A percentile compares a stretch with the other conserved stretches of the same genome.
These are phyloP conservation scores for Ammodytes marinus DNA, from an alignment of 2,113 vertebrate genomes.

Conservation along the genomic window DNA sequence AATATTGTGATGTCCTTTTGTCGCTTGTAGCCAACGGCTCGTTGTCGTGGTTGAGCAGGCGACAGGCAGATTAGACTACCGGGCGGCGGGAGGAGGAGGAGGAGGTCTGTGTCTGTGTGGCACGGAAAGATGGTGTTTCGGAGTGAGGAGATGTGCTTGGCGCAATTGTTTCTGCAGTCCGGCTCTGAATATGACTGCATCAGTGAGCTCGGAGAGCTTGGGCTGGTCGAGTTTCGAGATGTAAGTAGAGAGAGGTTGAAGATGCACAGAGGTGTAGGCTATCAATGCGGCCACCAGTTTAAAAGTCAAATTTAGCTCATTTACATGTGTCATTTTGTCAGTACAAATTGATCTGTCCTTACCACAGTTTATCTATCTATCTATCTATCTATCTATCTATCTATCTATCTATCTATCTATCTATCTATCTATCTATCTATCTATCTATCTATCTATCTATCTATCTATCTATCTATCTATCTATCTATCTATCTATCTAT, in stretches of 20 bases:
- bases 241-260: constrained; percentile 86
- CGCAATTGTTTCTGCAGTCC: constrained; percentile 96
- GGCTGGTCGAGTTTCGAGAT: constrained; percentile 96
- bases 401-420: too few species aligned
- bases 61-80: constrained; percentile 11
- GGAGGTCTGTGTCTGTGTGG: constrained; percentile 60
- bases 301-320: background rate
- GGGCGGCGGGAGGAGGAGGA: constrained; percentile 31
- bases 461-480: background rate
- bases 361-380: background rate
- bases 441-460: background rate
- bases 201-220: constrained; percentile 95
- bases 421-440: too few species aligned
- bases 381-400: background rate
- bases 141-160: constrained; percentile 95
- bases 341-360: background rate
- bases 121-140: constrained; percentile 91
- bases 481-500: too few species aligned
- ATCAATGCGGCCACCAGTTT: background rate
- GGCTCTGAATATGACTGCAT: constrained; percentile 98
- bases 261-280: background rate
- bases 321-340: background rate
- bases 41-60: constrained; percentile 31
- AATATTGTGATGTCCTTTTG: constrained; percentile 46
- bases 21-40: constrained; percentile 24